Evolutionary conservation across 2,888 invertebrate genomes (phyloP).

Genomic region (Cheilosia urbana): DNA sequence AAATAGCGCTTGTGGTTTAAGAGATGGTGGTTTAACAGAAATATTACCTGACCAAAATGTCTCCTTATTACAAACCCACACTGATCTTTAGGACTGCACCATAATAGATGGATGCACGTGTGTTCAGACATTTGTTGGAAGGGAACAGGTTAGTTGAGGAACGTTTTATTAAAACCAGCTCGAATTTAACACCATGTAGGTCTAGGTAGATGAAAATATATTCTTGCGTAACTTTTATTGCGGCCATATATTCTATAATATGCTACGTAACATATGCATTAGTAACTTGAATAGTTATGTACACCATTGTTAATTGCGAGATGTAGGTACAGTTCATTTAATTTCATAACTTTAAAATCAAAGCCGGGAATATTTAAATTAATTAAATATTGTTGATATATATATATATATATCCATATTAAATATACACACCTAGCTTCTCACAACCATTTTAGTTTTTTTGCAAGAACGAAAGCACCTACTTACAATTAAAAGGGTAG

Average conservation of each 20-base stretch:
- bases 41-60: slow-evolving; percentile 29
- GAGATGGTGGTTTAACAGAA: slow-evolving; percentile 34
- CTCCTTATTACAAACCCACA: slow-evolving; percentile 22
- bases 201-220: background rate
- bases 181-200: background rate
- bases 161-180: background rate
- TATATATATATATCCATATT: no score
- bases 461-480: no score
- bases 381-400: no score
- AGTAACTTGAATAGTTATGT: background rate
- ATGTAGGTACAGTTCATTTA: background rate
- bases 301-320: background rate
- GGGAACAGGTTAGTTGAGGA: background rate
- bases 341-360: no score
- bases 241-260: background rate
- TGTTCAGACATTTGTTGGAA: background rate
- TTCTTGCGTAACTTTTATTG: background rate
- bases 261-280: background rate
- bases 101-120: slow-evolving; percentile 18
- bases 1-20: slow-evolving; percentile 41
- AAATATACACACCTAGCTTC: no score
- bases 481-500: no score
- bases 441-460: no score
- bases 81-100: background rate
- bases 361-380: no score